These are phyloP conservation scores for Ranitomeya variabilis DNA, from an alignment of 2,113 vertebrate genomes.

Conservation along the genomic window DNA sequence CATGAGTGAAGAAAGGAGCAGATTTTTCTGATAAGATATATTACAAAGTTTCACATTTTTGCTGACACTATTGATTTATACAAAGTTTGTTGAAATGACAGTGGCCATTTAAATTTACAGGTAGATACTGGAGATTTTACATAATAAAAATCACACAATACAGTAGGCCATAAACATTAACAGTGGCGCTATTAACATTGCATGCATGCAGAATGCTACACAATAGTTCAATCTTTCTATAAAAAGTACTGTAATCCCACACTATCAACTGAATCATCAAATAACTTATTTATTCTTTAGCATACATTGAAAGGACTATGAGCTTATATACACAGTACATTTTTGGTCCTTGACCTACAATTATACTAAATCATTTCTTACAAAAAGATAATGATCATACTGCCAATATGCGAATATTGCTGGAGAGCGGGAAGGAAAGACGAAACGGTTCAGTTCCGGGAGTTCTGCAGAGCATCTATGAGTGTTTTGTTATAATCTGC, in stretches of 20 bases:
- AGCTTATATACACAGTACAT: neutral
- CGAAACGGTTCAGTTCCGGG: conserved; percentile 72
- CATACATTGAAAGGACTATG: neutral
- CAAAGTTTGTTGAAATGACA: no score
- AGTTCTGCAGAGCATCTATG: conserved; percentile 80
- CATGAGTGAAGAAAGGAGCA: no score
- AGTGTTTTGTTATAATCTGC: conserved; percentile 87
- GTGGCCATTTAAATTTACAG: neutral
- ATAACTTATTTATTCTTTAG: conserved; percentile 12
- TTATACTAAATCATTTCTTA: neutral
- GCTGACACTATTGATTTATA: no score
- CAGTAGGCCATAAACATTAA: neutral
- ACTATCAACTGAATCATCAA: neutral
- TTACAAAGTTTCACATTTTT: no score
- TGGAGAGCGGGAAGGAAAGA: conserved; percentile 58
- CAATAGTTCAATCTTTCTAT: neutral
- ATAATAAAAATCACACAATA: neutral
- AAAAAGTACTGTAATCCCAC: neutral
- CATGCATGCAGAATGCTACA: neutral
- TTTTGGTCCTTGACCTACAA: neutral
- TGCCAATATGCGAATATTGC: conserved; percentile 51
- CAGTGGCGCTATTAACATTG: neutral
- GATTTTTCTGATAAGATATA: no score
- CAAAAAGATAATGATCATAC: conserved; percentile 1
- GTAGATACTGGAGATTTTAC: neutral